These are phyloP conservation scores for Cephus rjabovi DNA, from an alignment of 2,888 invertebrate species.

Conservation along the genomic window DNA sequence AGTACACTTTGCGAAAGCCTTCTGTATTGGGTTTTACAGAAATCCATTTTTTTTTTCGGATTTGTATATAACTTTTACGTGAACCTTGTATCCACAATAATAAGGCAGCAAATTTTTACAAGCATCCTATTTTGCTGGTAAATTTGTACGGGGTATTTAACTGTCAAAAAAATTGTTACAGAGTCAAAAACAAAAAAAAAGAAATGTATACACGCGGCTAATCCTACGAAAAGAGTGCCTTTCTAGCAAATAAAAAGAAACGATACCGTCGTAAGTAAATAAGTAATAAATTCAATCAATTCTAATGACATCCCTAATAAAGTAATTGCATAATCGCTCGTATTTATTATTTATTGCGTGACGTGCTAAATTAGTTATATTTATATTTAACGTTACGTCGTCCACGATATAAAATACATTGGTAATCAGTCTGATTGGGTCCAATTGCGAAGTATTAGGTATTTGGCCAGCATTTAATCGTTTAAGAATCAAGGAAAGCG, in stretches of 20 bases:
- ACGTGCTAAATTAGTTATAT: neutral
- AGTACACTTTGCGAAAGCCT: conserved; percentile 4
- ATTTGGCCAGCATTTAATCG: neutral
- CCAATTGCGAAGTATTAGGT: neutral
- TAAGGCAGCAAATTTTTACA: neutral
- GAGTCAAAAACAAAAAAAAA: neutral
- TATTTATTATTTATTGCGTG: neutral
- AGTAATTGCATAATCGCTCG: neutral
- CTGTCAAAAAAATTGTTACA: neutral
- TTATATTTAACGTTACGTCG: neutral
- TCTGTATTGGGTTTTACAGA: neutral
- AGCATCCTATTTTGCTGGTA: neutral
- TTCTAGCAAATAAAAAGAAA: neutral
- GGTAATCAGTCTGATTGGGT: neutral
- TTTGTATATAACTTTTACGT: conserved; percentile 8
- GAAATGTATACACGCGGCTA: neutral
- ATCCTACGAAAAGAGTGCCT: neutral
- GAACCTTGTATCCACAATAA: neutral
- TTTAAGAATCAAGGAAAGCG: neutral
- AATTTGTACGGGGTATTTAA: neutral
- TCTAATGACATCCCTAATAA: neutral
- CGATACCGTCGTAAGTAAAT: neutral
- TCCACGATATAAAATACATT: neutral
- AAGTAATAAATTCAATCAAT: neutral
- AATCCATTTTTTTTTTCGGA: neutral